These are phyloP conservation scores for Martes flavigula DNA, from an alignment of 2,797 vertebrate genomes.

Conservation along the genomic window DNA sequence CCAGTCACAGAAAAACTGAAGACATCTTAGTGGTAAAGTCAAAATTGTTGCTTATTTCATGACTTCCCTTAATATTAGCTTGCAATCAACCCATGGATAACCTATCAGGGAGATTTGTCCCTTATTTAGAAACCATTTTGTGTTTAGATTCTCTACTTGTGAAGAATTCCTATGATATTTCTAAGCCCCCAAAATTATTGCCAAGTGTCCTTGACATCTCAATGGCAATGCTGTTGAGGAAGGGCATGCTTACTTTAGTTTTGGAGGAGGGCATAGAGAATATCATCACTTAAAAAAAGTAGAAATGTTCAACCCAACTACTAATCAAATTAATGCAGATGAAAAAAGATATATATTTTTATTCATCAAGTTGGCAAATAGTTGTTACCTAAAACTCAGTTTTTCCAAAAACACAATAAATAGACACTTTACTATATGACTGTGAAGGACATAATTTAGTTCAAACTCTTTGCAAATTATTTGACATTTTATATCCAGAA, in stretches of 20 bases:
- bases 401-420: not conserved
- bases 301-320: not conserved
- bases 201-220: not conserved
- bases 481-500: not conserved
- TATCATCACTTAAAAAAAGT: not conserved
- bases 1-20: not conserved
- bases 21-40: not conserved
- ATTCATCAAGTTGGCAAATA: not conserved
- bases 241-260: not conserved
- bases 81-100: not conserved
- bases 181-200: not conserved
- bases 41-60: not conserved
- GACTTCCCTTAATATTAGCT: not conserved
- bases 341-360: not conserved
- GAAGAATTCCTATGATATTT: not conserved
- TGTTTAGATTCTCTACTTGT: not conserved
- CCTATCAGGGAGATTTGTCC: not conserved
- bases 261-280: not conserved
- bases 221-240: not conserved
- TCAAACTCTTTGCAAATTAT: not conserved
- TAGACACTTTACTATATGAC: not conserved
- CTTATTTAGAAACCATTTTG: not conserved
- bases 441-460: not conserved
- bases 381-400: not conserved
- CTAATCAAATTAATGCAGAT: not conserved